Base-by-base conservation (phyloP, 2,797 vertebrate genomes). In the Choloepus didactylus region DNA sequence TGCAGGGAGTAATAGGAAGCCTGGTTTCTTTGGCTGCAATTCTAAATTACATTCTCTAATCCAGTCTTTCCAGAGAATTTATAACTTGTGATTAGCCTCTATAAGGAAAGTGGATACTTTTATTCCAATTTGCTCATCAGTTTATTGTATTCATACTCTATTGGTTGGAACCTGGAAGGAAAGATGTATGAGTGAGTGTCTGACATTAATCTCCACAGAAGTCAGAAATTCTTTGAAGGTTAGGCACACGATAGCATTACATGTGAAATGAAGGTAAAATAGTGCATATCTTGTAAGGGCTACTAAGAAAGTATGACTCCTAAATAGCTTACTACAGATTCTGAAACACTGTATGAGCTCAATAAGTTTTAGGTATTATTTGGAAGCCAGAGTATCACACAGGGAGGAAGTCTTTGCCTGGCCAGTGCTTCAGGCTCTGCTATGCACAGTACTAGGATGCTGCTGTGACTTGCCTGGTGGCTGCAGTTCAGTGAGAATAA, bases 141-240 rank as follows among this genome's bases (percentile, higher is more conserved):
- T 89, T 93, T 12, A 73, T 38, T 51, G 31, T 31, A 66, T 56
- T 89, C 29, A 76, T 90, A 49, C 15, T 81, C 9, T 87, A 49
- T 72, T 73, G n/a, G 3, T 60, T 85, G 60, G 56, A 94, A 91
- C 25, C 38, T 62, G 81, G 80, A 66, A 87, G 15, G 31, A 95
- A 59, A 35, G 72, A 60, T 11, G 14, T 27, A 21, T 31, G 23
- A 69, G 19, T 66, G 54, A 44, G 1, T 19, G 3, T 56, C 54
- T 76, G 86, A 70, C 16, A 56, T 80, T 82, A 89, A 77, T 19
- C 19, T 89, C 6, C 82, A 73, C 2, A 38, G 12, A 75, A 73
- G 16, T 16, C 16, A 56, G 54, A 56, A 56, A 56, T 56, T 3
- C 18, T 49, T 56, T 56, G 18, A 56, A 56, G 54, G 19, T 5